Evolutionary conservation across 2,113 vertebrate genomes (phyloP).

Genomic region (Oreocharis arfaki): DNA sequence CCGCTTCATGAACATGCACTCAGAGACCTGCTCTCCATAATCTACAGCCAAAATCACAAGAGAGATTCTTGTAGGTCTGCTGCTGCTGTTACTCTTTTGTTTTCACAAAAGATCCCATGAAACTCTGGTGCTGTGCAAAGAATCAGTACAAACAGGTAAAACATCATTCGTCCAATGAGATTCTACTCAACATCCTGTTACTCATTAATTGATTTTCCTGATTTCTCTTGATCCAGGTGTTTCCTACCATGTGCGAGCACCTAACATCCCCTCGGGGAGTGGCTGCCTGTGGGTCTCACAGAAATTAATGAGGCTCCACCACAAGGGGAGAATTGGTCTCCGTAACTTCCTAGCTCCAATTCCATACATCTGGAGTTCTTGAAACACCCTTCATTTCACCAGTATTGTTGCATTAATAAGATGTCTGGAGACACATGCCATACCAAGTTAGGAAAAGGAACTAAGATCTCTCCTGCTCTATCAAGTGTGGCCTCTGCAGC

Average conservation of each 20-base stretch:
- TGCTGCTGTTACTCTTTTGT: background rate
- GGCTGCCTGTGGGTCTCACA: background rate
- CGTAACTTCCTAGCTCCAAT: fast-evolving
- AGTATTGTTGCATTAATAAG: background rate
- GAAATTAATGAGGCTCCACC: background rate
- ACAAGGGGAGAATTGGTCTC: background rate
- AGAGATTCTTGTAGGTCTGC: background rate
- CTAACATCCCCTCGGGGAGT: fast-evolving
- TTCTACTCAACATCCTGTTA: background rate
- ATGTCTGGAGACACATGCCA: slow-evolving; percentile 10
- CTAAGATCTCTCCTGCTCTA: slow-evolving; percentile 59
- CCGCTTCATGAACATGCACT: fast-evolving
- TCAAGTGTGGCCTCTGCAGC: slow-evolving; percentile 47
- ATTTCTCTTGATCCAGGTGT: background rate
- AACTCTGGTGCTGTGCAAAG: background rate
- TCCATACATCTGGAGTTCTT: background rate
- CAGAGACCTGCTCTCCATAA: background rate
- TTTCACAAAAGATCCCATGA: background rate
- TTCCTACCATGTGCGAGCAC: background rate
- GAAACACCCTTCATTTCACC: background rate
- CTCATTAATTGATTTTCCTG: background rate
- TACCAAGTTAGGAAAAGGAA: slow-evolving; percentile 14
- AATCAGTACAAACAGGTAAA: background rate
- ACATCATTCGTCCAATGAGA: fast-evolving
- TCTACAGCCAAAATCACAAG: background rate